Base-by-base conservation (phyloP, 2,888 invertebrate species). In the Mesodorylaimus sp. region DNA sequence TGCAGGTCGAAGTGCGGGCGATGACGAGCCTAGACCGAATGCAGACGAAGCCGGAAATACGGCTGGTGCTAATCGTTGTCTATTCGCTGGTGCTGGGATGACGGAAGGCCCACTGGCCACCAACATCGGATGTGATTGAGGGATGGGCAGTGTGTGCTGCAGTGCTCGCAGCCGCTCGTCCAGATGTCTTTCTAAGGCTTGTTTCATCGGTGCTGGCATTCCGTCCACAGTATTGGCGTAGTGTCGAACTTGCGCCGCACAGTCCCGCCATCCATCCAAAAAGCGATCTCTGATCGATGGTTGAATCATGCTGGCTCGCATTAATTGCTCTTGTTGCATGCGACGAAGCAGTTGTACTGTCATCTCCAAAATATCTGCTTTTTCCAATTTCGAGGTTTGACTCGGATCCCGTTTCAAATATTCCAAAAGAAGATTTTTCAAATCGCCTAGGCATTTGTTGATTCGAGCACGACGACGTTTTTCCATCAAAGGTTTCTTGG, bases 301-400 rank as follows among this genome's bases (percentile, higher is more conserved):
- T 19, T 53, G 45, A 45, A 44, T 50, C 19, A 41, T 43, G 24
- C 49, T 29, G 23, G 39, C 55, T 29, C 28, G 32, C 23, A 48
- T 39, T 19, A 55, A 53, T 37, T 36, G 55, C 10, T 32, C 46
- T 43, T 47, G 42, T 13, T 45, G 45, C 16, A 32, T 7, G 7
- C 16, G 10, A 7, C 19, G 24, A 25, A 43, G 13, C 10, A 26
- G 27, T 43, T 43, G 44, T 3, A 43, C 48, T 5, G 50, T 50
- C 26, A 50, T 38, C 24, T 50, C 50, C 29, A 50, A 24, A 23
- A 50, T 50, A 38, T 50, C 50, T 5, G 50, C 50, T 50, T 50
- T 50, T 37, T 50, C 50, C 50, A 50, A 37, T 26, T 50, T 50
- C 13, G 48, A 50, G 3, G 44, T 43, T 43, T 43, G 44, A 7